phyloP scores from a whole-genome alignment of 2,113 vertebrate species.

The sheep (Ovis aries) region ARS-UI_Ramb_v3.0 NC_056055.1:232126501-232127000 shows the following conservation, averaged over 20 bases:
- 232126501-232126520: neutral
- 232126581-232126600: neutral
- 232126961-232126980: rapidly evolving
- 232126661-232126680: neutral
- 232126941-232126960: neutral
- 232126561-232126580: neutral
- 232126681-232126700: neutral
- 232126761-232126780: neutral
- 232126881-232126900: neutral
- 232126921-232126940: neutral
- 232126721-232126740: neutral
- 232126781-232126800: neutral
- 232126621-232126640: neutral
- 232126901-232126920: neutral
- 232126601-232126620: neutral
- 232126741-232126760: neutral
- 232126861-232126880: neutral
- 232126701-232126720: neutral
- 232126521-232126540: neutral
- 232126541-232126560: neutral
- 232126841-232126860: neutral
- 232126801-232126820: neutral
- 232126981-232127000: rapidly evolving
- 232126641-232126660: neutral
- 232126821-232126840: neutral